These are phyloP conservation scores for Betta splendens DNA, from an alignment of 2,797 vertebrate species.

Conservation along the genomic window DNA sequence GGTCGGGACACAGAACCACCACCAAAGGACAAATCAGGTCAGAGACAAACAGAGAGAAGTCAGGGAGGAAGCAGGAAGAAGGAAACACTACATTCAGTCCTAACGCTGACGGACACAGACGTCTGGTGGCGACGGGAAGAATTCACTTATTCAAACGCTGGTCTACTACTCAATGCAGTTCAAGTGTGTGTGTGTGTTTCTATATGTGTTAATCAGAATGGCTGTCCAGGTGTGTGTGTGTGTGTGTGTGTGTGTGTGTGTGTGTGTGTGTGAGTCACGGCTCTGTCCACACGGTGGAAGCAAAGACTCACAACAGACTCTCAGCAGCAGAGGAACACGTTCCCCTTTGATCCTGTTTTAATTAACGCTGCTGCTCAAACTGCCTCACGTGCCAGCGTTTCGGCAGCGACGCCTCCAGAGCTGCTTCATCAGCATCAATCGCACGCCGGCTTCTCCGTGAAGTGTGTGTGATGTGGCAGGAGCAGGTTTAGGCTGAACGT, in stretches of 20 bases:
- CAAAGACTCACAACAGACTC: background rate
- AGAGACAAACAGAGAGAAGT: conserved; percentile 10
- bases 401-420: too few species aligned
- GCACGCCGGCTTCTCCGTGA: too few species aligned
- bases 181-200: too few species aligned
- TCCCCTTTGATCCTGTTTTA: too few species aligned
- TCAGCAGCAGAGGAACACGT: background rate
- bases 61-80: background rate
- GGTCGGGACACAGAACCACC: conserved; percentile 5
- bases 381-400: background rate
- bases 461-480: too few species aligned
- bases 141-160: background rate
- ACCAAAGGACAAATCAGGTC: conserved; percentile 14
- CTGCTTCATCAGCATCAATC: too few species aligned
- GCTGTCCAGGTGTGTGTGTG: too few species aligned
- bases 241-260: too few species aligned
- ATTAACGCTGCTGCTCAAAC: too few species aligned
- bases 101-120: background rate
- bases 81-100: background rate
- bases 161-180: too few species aligned
- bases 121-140: background rate
- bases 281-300: conserved; percentile 46
- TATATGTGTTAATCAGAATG: too few species aligned
- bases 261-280: background rate
- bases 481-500: background rate